Evolutionary conservation across 1,140 invertebrate genomes (phyloP), one percentile per base, ranked within the genome.

Genomic region (Drosophila quadrilineata): DNA sequence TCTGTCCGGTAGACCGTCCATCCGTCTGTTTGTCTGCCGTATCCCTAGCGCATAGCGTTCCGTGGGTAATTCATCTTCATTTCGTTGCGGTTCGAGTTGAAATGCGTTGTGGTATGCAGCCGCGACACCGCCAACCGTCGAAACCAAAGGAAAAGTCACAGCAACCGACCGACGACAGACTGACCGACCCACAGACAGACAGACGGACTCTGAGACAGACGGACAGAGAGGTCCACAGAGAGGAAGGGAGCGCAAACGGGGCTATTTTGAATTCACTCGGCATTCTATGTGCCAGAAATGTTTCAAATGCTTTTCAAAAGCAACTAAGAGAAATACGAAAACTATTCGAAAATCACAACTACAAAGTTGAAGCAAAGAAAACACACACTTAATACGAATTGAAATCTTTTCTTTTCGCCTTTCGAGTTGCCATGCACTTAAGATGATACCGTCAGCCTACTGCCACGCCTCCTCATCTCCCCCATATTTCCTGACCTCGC

Each of bases 31-130:
- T 5, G 12, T 50, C 26, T 9, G 36, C 64, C 24, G 41, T 33
- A 59, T 66, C 68, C 74, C 59, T 73, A 57, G 64, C 50, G 60
- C 66, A 67, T 65, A 67, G 76, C n/a, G n/a, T 77, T 74, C 64
- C 45, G 74, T 79, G 80, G 79, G 80, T 85, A 85, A 85, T 85
- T 86, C 79, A 85, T 85, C 79, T 85, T 85, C 80, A 85, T 85
- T 85, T 85, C 79, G 80, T 86, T 85, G 79, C 79, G 80, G 79
- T 85, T 85, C 79, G 79, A 86, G 79, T 77, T 85, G 79, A 85
- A 85, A 86, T 85, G 80, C 79, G 58, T 53, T 71, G 79, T 75
- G 79, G 79, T 85, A 85, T 85, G 79, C 71, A 85, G 75, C 56
- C 70, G 43, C 76, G 62, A 75, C 72, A 70, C 72, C 54, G 64